Base-by-base conservation (phyloP, 2,888 invertebrate species). In the Zaprionus lineosus region DNA sequence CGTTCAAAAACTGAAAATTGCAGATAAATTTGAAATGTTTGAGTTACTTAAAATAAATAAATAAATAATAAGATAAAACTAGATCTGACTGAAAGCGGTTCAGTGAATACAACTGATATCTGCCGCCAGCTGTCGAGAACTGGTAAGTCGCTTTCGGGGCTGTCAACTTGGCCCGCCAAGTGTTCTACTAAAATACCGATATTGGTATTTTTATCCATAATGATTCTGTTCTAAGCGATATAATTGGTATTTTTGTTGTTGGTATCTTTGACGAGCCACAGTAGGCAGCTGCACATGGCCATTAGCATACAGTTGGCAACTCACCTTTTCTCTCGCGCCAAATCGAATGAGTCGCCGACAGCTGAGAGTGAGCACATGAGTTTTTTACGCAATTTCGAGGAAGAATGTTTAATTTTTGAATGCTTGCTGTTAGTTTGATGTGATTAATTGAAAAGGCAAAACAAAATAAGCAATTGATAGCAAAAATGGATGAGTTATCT, bases 401-500 rank as follows among this genome's bases (percentile, higher is more conserved):
- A n/a, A n/a, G n/a, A n/a, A n/a, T n/a, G n/a, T n/a, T n/a, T n/a
- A n/a, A n/a, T n/a, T n/a, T n/a, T n/a, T n/a, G n/a, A n/a, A n/a
- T n/a, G n/a, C n/a, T n/a, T n/a, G n/a, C n/a, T n/a, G n/a, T n/a
- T n/a, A n/a, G n/a, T n/a, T n/a, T n/a, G n/a, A n/a, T n/a, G n/a
- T n/a, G n/a, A n/a, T n/a, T n/a, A 8, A 31, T 24, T 7, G 21
- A 21, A 21, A 21, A 21, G 7, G 7, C 3, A 7, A 21, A 21
- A 21, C 3, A 21, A 21, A 21, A 5, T 5, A 36, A 28, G n/a
- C 28, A n/a, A 28, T 28, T 50, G 44, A 50, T 57, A 44, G 46
- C 37, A 33, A 55, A 55, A 31, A 73, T 73, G 73, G 73, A 73
- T 36, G 73, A 73, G 40, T 41, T 73, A 11, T 51, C 67, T n/a